Percentiles rank a stretch among this genome's conserved stretches.
phyloP scores from a whole-genome alignment of 2,113 vertebrate genomes.

The Zootoca vivipara region DNA sequence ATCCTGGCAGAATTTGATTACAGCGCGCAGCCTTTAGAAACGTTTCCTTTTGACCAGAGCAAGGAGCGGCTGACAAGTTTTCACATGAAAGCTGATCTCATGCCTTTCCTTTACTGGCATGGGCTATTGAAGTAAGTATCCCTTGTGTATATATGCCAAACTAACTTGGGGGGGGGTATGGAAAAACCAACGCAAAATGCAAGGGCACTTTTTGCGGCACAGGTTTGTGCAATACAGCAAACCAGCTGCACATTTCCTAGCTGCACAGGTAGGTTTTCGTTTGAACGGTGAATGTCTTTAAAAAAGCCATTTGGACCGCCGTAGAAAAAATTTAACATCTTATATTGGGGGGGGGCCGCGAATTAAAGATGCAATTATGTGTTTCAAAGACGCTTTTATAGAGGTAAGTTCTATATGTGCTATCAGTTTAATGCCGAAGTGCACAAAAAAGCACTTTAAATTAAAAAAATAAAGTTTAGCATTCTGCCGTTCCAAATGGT shows the following conservation, averaged over 20 bases:
- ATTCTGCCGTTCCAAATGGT: neutral
- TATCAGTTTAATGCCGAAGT: neutral
- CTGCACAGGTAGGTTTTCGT: neutral
- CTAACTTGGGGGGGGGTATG: neutral
- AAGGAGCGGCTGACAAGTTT: conserved; percentile 92
- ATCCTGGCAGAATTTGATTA: conserved; percentile 97
- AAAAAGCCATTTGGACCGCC: neutral
- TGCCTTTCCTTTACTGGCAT: conserved; percentile 96
- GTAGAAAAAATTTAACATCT: neutral
- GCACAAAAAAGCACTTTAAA: too few species aligned
- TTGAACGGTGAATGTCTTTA: neutral
- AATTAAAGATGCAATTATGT: neutral
- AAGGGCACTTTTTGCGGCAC: neutral
- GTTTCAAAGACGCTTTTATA: neutral
- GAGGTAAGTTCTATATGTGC: neutral
- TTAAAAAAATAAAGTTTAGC: neutral
- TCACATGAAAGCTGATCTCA: conserved; percentile 93
- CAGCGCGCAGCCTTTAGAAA: conserved; percentile 86
- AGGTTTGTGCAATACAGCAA: neutral
- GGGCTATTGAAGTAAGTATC: conserved; percentile 86
- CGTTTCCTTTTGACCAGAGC: conserved; percentile 95
- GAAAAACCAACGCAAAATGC: neutral
- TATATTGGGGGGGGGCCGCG: neutral
- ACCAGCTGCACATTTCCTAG: neutral
- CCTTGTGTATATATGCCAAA: neutral